Evolutionary conservation across 2,888 invertebrate species (phyloP), one percentile per base, ranked within the genome.

Genomic region (Eilema depressum): DNA sequence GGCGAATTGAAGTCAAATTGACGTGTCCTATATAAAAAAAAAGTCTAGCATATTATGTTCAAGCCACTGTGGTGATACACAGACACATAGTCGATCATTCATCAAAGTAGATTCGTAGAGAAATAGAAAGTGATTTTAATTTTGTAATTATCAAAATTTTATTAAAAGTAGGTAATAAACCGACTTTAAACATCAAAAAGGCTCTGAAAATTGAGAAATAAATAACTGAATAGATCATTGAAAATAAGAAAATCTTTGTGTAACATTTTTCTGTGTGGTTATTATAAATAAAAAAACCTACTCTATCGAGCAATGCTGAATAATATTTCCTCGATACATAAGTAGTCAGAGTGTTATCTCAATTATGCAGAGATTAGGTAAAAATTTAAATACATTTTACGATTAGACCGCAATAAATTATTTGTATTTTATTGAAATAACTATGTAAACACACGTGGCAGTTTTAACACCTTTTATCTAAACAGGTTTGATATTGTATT

Each of bases 361-460:
- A 53, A 53, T 53, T 53, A 53, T 53, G 53, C 53, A 53, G n/a
- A 53, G n/a, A 53, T 41, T 53, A 10, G 53, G 53, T 53, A 53
- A 10, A n/a, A 53, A 53, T n/a, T 53, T 53, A 53, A 53, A 53
- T n/a, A 53, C 2, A 53, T 53, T 53, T 53, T 47, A 47, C 47
- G 20, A 47, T 47, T 12, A 47, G 20, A n/a, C n/a, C 20, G 33
- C 17, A 26, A 59, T 59, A 28, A n/a, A n/a, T 62, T 53, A 53
- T 53, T 53, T 53, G 53, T 53, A 53, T 53, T n/a, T n/a, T 53
- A 47, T 53, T 10, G n/a, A 53, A 53, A 53, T 53, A 53, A 53
- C n/a, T 53, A 53, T 53, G 53, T 53, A 53, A 53, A 53, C n/a
- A 53, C 53, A 53, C 53, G 53, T 53, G 53, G 53, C 53, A 53